Conservation (phyloP, 2,797 vertebrate species). For the Pampus argenteus region DNA sequence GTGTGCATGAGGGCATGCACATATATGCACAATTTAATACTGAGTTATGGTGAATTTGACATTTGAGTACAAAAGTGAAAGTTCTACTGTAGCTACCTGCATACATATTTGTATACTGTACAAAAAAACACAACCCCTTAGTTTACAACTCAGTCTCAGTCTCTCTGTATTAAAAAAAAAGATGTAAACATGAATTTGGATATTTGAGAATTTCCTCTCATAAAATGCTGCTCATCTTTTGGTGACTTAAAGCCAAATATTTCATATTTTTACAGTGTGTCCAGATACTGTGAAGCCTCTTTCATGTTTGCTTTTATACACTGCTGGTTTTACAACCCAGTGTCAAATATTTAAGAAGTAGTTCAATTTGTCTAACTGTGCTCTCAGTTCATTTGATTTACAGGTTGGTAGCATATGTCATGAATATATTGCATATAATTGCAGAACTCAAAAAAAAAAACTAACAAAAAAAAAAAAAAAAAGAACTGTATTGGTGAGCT, state of each 20-base stretch:
- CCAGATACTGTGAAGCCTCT: constrained; percentile 61
- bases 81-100: constrained; percentile 78
- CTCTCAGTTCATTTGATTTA: constrained; percentile 69
- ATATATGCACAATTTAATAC: constrained; percentile 85
- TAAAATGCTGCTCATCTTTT: constrained; percentile 68
- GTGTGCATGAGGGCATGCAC: constrained; percentile 78
- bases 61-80: constrained; percentile 86
- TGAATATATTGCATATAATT: constrained; percentile 70
- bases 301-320: constrained; percentile 60
- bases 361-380: constrained; percentile 59
- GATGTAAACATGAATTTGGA: constrained; percentile 79
- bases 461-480: constrained; percentile 49
- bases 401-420: constrained; percentile 62
- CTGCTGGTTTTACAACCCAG: constrained; percentile 73
- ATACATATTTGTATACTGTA: constrained; percentile 85
- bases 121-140: constrained; percentile 80
- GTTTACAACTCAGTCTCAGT: constrained; percentile 73
- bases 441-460: constrained; percentile 65
- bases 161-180: constrained; percentile 77
- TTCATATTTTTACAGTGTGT: constrained; percentile 70
- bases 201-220: constrained; percentile 59
- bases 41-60: constrained; percentile 84
- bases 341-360: constrained; percentile 67
- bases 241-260: constrained; percentile 52
- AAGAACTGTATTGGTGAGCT: constrained; percentile 56